Conservation (phyloP, 2,113 vertebrate species). For the Pyxicephalus adspersus region DNA sequence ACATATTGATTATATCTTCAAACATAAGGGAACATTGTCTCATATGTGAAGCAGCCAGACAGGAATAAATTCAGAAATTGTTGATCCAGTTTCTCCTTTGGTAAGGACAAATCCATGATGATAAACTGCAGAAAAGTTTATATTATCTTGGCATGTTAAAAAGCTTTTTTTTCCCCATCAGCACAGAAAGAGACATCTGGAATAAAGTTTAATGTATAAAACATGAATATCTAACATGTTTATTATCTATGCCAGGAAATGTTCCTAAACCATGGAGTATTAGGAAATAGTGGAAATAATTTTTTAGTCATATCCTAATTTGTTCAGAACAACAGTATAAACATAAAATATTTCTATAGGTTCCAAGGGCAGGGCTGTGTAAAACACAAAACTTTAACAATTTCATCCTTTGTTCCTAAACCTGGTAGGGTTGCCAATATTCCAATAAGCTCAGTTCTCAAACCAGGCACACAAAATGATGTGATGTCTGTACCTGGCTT, state of each 20-base stretch:
- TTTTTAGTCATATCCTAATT: too few species aligned
- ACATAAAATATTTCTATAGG: too few species aligned
- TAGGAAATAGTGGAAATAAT: too few species aligned
- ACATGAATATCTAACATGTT: not conserved
- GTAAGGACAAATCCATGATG: not conserved
- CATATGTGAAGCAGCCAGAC: not conserved
- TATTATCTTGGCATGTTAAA: not conserved
- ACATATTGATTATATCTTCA: constrained; percentile 9
- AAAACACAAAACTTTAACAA: too few species aligned
- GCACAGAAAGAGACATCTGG: not conserved
- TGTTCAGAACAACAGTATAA: too few species aligned
- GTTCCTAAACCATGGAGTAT: not conserved
- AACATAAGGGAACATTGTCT: not conserved
- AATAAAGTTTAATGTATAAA: not conserved
- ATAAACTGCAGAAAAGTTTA: not conserved
- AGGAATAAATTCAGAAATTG: not conserved
- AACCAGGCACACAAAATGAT: too few species aligned
- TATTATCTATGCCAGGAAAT: not conserved
- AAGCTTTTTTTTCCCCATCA: not conserved
- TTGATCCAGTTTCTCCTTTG: not conserved
- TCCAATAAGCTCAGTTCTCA: too few species aligned
- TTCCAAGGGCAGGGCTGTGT: too few species aligned
- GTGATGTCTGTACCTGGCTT: too few species aligned
- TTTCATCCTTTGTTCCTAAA: too few species aligned
- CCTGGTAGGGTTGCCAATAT: too few species aligned